Percentiles rank a stretch among this genome's conserved stretches.
These are phyloP conservation scores for Heliconius erato DNA, from an alignment of 2,888 invertebrate genomes.

Conservation along the genomic window DNA sequence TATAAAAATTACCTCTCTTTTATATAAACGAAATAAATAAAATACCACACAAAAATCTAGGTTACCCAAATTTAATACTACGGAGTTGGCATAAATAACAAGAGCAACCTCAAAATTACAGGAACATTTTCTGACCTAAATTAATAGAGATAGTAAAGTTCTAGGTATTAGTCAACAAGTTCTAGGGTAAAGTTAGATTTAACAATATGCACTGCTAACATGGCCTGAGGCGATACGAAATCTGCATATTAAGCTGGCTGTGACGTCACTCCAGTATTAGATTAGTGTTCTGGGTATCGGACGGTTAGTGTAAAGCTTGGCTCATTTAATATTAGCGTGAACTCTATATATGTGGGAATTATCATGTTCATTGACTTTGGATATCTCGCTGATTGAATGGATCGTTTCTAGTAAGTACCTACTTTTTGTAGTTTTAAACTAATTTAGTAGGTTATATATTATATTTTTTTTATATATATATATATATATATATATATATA, in stretches of 20 bases:
- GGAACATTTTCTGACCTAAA: slow-evolving; percentile 30
- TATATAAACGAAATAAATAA: background rate
- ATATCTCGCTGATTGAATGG: background rate
- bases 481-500: too few species aligned
- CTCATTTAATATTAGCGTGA: slow-evolving; percentile 36
- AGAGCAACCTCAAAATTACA: slow-evolving; percentile 11
- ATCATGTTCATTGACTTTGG: slow-evolving; percentile 17
- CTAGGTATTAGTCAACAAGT: slow-evolving; percentile 36
- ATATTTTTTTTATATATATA: too few species aligned
- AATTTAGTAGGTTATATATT: too few species aligned
- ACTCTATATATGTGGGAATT: slow-evolving; percentile 31
- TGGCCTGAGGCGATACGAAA: slow-evolving; percentile 41
- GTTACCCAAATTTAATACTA: slow-evolving; percentile 16
- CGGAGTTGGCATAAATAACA: slow-evolving; percentile 31
- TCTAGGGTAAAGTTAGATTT: slow-evolving; percentile 39
- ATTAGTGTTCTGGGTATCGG: slow-evolving; percentile 45
- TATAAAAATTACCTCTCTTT: background rate
- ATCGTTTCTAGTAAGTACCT: too few species aligned
- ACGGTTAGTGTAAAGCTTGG: slow-evolving; percentile 37
- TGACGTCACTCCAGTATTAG: slow-evolving; percentile 45
- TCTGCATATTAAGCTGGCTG: slow-evolving; percentile 46
- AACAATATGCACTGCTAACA: slow-evolving; percentile 38
- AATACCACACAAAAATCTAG: slow-evolving; percentile 26
- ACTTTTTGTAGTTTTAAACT: too few species aligned
- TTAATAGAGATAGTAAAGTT: slow-evolving; percentile 34